Evolutionary conservation across 2,113 vertebrate species (phyloP), one percentile per base, ranked within the genome.

Genomic region (Isichthys henryi): DNA sequence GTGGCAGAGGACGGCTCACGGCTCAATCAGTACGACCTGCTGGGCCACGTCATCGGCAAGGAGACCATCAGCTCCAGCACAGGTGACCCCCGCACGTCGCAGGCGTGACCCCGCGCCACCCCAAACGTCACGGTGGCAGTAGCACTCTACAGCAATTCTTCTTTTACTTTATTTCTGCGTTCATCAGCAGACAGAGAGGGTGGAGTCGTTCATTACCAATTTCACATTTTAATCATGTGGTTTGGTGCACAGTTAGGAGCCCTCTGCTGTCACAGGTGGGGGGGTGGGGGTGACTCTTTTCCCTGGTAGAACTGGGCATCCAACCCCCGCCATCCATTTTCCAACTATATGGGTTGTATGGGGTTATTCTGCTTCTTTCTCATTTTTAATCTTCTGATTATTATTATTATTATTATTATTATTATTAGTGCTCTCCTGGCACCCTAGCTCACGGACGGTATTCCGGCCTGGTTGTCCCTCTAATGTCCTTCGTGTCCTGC

Each of bases 51-150:
- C 62, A 98, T 97, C 89, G 97, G 98, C 48, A 98, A 97, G 91
- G 98, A 99, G 94, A 97, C 97, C 94, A 98, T 99, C 94, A 97
- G 97, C 62, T 99, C 98, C 90, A 99, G 98, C 95, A 99, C 98
- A 98, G 98, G 98, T 98, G 97, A 21, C n/a, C 35, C 23, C 19
- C 4, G 11, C 23, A 1, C 0, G 43, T 86, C 43, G 7, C n/a
- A 17, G 35, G 1, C 5, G 17, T 6, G 39, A 15, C 50, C 50
- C 50, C 10, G 35, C 4, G n/a, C 35, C 19, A 66, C 11, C 27
- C 58, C n/a, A 15, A 23, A 39, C 31, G 5, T 27, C 52, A 35
- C 46, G 45, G 5, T 8, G 1, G 35, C 3, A 3, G 21, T 5
- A 10, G 17, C 31, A n/a, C 13, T 4, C 77, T 35, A 1, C 58